Percentiles rank a stretch among this genome's conserved stretches.
phyloP scores from a whole-genome alignment of 2,888 invertebrate genomes.

The Amphipyra tragopoginis region DNA sequence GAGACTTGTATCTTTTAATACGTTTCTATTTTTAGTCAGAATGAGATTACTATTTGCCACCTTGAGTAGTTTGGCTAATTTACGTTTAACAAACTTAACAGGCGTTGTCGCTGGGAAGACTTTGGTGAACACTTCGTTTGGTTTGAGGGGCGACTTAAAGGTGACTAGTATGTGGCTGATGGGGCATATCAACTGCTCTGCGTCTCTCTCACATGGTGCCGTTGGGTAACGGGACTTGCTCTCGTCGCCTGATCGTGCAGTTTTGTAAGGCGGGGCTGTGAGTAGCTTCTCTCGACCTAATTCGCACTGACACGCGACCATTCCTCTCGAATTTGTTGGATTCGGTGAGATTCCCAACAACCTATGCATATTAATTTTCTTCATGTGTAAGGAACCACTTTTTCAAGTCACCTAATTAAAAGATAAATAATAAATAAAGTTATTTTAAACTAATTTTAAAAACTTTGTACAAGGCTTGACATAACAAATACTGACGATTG shows the following conservation, averaged over 20 bases:
- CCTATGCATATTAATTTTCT: slow-evolving; percentile 63
- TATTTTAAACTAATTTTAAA: slow-evolving; percentile 25
- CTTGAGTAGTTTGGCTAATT: slow-evolving; percentile 81
- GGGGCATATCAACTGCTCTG: slow-evolving; percentile 79
- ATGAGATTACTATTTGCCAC: slow-evolving; percentile 80
- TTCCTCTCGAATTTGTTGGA: slow-evolving; percentile 69
- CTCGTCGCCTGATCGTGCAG: slow-evolving; percentile 67
- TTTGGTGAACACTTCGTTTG: slow-evolving; percentile 81
- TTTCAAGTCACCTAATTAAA: slow-evolving; percentile 7
- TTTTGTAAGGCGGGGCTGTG: slow-evolving; percentile 82
- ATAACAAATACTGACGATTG: slow-evolving; percentile 56
- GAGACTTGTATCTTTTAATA: slow-evolving; percentile 80
- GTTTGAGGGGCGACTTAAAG: slow-evolving; percentile 81
- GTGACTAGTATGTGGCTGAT: slow-evolving; percentile 81
- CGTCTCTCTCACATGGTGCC: slow-evolving; percentile 78
- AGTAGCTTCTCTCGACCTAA: slow-evolving; percentile 84
- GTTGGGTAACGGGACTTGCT: slow-evolving; percentile 74
- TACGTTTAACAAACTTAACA: slow-evolving; percentile 82
- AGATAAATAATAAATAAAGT: slow-evolving; percentile 17
- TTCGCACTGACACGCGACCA: slow-evolving; percentile 81
- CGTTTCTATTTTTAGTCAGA: slow-evolving; percentile 81
- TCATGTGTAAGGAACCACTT: slow-evolving; percentile 33
- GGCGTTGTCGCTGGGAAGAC: slow-evolving; percentile 84
- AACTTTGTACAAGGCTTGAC: slow-evolving; percentile 43
- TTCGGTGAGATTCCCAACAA: slow-evolving; percentile 73